Evolutionary conservation across 2,888 invertebrate genomes (phyloP).

Genomic region (Tetramorium bicarinatum): DNA sequence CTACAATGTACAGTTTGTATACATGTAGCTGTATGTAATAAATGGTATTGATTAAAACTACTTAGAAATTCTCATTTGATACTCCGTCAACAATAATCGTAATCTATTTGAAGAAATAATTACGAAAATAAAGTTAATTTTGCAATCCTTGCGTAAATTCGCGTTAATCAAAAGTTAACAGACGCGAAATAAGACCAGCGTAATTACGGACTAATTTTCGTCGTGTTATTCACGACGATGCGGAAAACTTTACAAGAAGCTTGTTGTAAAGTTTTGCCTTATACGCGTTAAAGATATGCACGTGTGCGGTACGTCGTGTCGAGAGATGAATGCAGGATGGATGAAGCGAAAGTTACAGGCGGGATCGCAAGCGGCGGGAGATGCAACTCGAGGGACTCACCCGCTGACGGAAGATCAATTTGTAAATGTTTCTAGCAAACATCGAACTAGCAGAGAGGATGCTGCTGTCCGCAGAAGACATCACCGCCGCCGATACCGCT

Average conservation of each 20-base stretch:
- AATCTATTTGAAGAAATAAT: background rate
- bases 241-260: background rate
- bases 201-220: background rate
- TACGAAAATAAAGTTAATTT: background rate
- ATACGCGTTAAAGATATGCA: background rate
- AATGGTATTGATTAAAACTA: background rate
- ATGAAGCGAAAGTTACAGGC: background rate
- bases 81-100: background rate
- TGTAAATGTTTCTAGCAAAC: constrained; percentile 99
- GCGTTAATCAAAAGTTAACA: constrained; percentile 3
- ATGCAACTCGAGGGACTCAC: constrained; percentile 85
- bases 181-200: background rate
- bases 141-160: background rate
- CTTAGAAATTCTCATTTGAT: background rate
- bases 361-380: background rate
- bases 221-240: background rate
- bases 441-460: constrained; percentile 99
- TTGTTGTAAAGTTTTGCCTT: constrained; percentile 7
- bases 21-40: background rate
- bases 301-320: background rate
- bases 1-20: background rate
- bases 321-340: constrained; percentile 20
- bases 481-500: constrained; percentile 99
- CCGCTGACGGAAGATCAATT: constrained; percentile 97
- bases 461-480: constrained; percentile 99